Evolutionary conservation across 2,797 vertebrate genomes (phyloP).

Genomic region (Salarias fasciatus): DNA sequence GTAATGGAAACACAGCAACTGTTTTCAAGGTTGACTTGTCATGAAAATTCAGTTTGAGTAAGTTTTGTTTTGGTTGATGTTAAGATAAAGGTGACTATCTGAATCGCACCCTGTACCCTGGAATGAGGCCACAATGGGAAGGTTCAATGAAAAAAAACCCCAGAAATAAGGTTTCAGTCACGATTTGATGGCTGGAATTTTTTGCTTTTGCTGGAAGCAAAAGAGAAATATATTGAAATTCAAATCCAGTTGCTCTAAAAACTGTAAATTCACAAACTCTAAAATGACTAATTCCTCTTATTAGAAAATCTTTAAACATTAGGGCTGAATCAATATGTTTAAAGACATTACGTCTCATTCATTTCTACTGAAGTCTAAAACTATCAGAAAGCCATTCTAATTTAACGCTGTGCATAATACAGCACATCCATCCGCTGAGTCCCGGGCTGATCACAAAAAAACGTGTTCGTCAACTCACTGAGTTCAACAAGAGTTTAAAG

Average conservation of each 20-base stretch:
- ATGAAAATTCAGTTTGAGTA: constrained; percentile 54
- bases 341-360: constrained; percentile 10
- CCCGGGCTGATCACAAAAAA: not conserved
- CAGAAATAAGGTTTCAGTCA: constrained; percentile 15
- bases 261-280: too few relatives aligned
- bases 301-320: not conserved
- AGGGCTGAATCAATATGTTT: not conserved
- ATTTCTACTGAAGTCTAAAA: not conserved
- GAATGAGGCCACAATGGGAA: not conserved
- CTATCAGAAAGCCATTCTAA: not conserved
- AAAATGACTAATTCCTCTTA: too few relatives aligned
- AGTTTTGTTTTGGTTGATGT: constrained; percentile 44
- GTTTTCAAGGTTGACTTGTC: constrained; percentile 65
- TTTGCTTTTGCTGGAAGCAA: too few relatives aligned
- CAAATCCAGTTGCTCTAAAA: too few relatives aligned
- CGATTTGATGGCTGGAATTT: constrained; percentile 11
- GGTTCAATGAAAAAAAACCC: constrained; percentile 13
- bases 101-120: constrained; percentile 7
- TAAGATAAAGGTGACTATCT: constrained; percentile 17
- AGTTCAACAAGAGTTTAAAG: constrained; percentile 31
- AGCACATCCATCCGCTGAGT: not conserved
- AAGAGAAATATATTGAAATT: too few relatives aligned
- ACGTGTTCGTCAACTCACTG: constrained; percentile 5
- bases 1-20: constrained; percentile 58
- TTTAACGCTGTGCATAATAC: constrained; percentile 1